Evolutionary conservation across 2,113 vertebrate species (phyloP), one percentile per base, ranked within the genome.

Genomic region (Apeltes quadracus): DNA sequence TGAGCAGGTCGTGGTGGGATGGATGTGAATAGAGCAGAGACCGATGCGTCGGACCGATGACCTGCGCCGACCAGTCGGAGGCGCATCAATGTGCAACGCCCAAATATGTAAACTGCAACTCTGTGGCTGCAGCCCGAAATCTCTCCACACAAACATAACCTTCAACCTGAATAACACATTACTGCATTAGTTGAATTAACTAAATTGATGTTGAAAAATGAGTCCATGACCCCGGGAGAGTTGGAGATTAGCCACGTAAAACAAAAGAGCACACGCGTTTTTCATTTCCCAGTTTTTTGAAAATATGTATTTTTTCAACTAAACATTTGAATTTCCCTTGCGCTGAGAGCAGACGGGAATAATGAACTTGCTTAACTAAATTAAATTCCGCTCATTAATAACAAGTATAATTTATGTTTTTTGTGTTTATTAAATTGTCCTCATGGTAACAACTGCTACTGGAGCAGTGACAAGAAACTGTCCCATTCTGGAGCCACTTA

Each of bases 1-100:
- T 88, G 87, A 84, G 87, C 82, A 70, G 84, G 86, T 87, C 85
- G 82, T 77, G 90, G 75, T 74, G 81, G 90, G 83, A 84, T 76
- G 77, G 79, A 72, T 63, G 71, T 71, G 84, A 87, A 73, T 68
- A 85, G 73, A 65, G 82, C 80, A 59, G 54, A 80, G 91, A 91
- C 88, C 88, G n/a, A 92, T 89, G 88, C 90, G 83, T 50, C 61
- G 79, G 79, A 81, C 51, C 38, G 43, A 78, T 86, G 85, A 89
- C 83, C 86, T 85, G 71, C 22, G 11, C 23, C 84, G 81, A 83
- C 87, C 82, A 82, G 13, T 80, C 59, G 46, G n/a, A n/a, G n/a
- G n/a, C n/a, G n/a, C n/a, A n/a, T n/a, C n/a, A n/a, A n/a, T n/a
- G n/a, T n/a, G n/a, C n/a, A n/a, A n/a, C n/a, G n/a, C n/a, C n/a